phyloP scores from a whole-genome alignment of 2,888 invertebrate species.

The Linnaemya vulpina region DNA sequence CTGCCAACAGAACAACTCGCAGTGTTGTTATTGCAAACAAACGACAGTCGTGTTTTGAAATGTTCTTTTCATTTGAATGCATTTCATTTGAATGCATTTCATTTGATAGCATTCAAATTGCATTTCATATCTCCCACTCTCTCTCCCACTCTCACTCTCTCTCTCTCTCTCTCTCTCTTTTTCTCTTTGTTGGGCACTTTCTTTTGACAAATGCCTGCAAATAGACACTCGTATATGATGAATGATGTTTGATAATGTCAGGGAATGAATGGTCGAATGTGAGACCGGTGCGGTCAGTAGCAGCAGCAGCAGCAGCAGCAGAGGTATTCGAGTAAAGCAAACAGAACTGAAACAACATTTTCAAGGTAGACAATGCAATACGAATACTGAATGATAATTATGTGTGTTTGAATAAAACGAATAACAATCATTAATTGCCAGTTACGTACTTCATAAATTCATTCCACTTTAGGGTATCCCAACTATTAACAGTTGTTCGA shows the following conservation, averaged over 20 bases:
- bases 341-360: conserved; percentile 70
- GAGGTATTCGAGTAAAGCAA: conserved; percentile 50
- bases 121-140: conserved; percentile 52
- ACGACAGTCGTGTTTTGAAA: conserved; percentile 35
- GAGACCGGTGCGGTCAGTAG: not conserved
- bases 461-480: too few species aligned
- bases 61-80: conserved; percentile 50
- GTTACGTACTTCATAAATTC: conserved; percentile 15
- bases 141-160: too few species aligned
- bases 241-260: conserved; percentile 1
- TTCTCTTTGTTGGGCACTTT: too few species aligned
- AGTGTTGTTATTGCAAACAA: conserved; percentile 9
- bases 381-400: conserved; percentile 57
- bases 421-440: conserved; percentile 56
- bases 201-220: not conserved
- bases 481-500: too few species aligned
- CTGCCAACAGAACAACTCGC: not conserved
- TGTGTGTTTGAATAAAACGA: conserved; percentile 50
- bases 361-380: conserved; percentile 48
- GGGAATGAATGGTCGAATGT: not conserved
- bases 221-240: not conserved
- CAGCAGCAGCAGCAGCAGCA: not conserved
- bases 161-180: too few species aligned
- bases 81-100: conserved; percentile 47
- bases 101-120: conserved; percentile 34